These are phyloP conservation scores for Chroicocephalus ridibundus DNA, from an alignment of 2,113 vertebrate species.

Conservation along the genomic window DNA sequence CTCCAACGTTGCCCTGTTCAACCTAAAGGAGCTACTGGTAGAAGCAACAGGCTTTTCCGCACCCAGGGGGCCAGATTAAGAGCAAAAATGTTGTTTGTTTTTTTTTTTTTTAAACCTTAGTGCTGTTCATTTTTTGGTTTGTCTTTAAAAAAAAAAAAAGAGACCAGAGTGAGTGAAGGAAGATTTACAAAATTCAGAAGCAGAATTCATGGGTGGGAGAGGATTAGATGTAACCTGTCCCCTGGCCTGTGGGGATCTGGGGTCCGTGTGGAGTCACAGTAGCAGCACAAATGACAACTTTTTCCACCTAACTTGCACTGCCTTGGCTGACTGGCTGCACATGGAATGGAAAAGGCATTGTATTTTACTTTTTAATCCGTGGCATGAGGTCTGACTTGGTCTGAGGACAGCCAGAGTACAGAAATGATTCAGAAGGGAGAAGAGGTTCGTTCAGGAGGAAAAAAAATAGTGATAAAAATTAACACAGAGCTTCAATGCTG, in stretches of 20 bases:
- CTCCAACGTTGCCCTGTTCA: neutral
- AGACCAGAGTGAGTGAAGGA: rapidly evolving
- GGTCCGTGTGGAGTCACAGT: neutral
- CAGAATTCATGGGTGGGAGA: rapidly evolving
- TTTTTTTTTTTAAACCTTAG: neutral
- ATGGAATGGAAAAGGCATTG: neutral
- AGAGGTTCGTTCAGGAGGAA: neutral
- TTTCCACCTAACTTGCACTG: neutral
- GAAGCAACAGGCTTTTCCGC: neutral
- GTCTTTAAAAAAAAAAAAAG: neutral
- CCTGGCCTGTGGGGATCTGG: neutral
- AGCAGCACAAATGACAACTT: neutral
- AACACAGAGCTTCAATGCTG: neutral
- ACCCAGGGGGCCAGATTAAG: neutral
- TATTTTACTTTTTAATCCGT: neutral
- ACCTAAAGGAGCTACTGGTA: neutral
- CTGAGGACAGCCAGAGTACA: neutral
- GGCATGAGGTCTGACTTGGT: neutral
- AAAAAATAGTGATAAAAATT: neutral
- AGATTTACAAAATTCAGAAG: neutral
- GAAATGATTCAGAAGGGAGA: neutral
- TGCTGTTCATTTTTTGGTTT: neutral
- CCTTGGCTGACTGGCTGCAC: no score
- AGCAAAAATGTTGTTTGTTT: neutral
- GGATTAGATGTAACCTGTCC: neutral